Evolutionary conservation across 1,140 invertebrate genomes (phyloP), one percentile per base, ranked within the genome.

Genomic region (Drosophila serrata): DNA sequence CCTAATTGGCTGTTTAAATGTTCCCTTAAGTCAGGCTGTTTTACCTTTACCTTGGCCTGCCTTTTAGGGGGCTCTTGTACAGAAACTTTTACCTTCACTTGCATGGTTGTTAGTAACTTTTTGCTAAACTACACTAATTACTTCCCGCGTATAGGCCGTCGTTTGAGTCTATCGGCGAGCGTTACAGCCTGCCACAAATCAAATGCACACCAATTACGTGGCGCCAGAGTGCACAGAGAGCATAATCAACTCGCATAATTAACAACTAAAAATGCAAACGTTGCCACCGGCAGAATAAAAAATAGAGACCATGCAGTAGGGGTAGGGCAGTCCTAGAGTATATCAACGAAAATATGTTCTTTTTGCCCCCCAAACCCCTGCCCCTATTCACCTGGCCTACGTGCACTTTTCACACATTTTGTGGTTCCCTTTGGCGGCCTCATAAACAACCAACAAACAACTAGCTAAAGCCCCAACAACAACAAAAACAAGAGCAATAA

Each of bases 151-250:
- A 76, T 63, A 31, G 35, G 31, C 33, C 55, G 43, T 24, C 61
- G 64, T 61, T 56, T 62, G 56, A 75, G 68, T 82, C 75, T 58
- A 86, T 82, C 79, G 64, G 74, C 69, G 63, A 84, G 72, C 85
- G 80, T 88, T 88, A 64, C 80, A 87, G 78, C 67, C 73, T 63
- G 80, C 84, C 80, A 88, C 84, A 88, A 88, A 88, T 88, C 84
- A 88, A 88, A 90, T 88, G 80, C 85, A 88, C 85, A 88, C 84
- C 84, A 88, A 88, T 88, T 90, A 88, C 84, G 76, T 88, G 84
- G 84, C 84, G 84, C 84, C 84, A 90, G 60, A 82, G 72, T 75
- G 85, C 85, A 64, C 76, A 90, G 56, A 88, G 75, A 88, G 85
- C 84, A 88, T 88, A 88, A 88, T 88, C 84, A 88, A 88, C 85